Percentiles rank a stretch among this genome's conserved stretches.
These are phyloP conservation scores for Anhinga anhinga DNA, from an alignment of 2,113 vertebrate species.

Conservation along the genomic window DNA sequence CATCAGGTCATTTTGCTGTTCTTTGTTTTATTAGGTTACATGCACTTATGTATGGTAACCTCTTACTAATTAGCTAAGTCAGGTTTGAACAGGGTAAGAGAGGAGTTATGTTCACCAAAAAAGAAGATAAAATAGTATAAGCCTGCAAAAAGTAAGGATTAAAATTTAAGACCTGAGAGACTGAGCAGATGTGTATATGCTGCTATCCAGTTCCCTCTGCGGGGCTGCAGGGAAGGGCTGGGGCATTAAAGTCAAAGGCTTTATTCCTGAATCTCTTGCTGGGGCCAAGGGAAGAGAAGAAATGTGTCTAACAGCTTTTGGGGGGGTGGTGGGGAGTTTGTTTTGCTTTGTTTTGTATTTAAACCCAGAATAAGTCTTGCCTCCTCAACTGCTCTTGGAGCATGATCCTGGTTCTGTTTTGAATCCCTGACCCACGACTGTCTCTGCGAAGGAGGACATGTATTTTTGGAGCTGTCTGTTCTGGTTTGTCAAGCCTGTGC, in stretches of 20 bases:
- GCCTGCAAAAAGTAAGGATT: not conserved
- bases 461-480: constrained; percentile 47
- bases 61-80: not conserved
- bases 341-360: not conserved
- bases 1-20: not conserved
- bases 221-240: not conserved
- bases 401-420: not conserved
- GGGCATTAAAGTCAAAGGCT: not conserved
- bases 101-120: not conserved
- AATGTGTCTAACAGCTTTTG: not conserved
- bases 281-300: not conserved
- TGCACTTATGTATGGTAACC: rapidly evolving
- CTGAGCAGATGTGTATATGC: not conserved
- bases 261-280: not conserved
- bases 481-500: constrained; percentile 5
- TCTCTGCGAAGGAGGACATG: not conserved
- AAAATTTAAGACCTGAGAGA: not conserved
- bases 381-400: not conserved
- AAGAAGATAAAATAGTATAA: not conserved
- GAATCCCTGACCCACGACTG: not conserved
- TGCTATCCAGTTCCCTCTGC: not conserved
- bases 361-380: not conserved
- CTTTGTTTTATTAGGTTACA: not conserved
- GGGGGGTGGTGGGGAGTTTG: no score
- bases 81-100: not conserved